Conservation (phyloP, 2,113 vertebrate genomes). For the Oreamnos americanus region DNA sequence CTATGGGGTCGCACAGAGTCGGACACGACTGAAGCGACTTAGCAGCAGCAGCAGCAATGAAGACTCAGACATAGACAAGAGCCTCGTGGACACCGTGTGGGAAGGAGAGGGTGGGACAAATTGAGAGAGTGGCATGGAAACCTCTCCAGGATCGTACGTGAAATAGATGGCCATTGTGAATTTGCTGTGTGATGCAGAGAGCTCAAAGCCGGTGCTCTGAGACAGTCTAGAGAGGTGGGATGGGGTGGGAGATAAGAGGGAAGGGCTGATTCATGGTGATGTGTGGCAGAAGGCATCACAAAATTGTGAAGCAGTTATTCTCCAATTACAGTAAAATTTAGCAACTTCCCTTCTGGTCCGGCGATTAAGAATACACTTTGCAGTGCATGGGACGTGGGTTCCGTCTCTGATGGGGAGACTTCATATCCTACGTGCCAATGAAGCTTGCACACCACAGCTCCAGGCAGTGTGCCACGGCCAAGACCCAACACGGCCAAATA, state of each 20-base stretch:
- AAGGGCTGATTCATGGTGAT: neutral
- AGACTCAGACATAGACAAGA: neutral
- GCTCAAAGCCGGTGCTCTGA: neutral
- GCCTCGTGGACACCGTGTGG: accelerated
- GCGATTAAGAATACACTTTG: neutral
- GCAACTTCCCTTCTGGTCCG: neutral
- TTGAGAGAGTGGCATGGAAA: neutral
- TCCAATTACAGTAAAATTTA: neutral
- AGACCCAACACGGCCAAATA: neutral
- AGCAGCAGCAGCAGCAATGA: too few species aligned
- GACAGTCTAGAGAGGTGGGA: neutral
- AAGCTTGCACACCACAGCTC: accelerated
- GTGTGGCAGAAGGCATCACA: neutral
- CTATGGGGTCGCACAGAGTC: neutral
- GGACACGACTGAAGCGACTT: too few species aligned
- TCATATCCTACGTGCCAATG: neutral
- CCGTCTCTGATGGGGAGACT: neutral
- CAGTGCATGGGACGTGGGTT: neutral
- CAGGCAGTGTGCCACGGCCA: accelerated
- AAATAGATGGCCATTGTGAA: neutral
- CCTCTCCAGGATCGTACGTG: accelerated
- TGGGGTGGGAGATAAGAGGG: neutral
- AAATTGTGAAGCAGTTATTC: neutral
- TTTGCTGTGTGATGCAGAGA: neutral
- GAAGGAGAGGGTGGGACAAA: neutral